Evolutionary conservation across 2,113 vertebrate genomes (phyloP).

Genomic region (Reinhardtius hippoglossoides): DNA sequence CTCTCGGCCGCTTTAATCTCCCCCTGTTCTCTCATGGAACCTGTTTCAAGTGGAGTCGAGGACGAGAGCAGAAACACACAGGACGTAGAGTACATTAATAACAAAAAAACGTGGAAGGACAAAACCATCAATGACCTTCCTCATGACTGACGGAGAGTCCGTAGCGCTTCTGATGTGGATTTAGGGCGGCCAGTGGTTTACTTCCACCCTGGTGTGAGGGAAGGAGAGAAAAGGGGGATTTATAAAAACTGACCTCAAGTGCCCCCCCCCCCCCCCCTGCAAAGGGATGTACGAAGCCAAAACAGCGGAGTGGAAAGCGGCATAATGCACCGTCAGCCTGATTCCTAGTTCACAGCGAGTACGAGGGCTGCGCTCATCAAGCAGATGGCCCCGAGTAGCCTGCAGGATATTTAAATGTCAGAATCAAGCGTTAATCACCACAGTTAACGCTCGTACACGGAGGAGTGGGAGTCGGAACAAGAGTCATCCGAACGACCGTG

Average conservation of each 20-base stretch:
- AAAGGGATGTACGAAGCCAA: conserved; percentile 10
- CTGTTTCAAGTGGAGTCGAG: conserved; percentile 47
- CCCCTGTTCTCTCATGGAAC: conserved; percentile 36
- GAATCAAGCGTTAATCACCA: conserved; percentile 31
- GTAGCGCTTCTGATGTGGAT: conserved; percentile 13
- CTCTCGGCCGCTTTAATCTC: conserved; percentile 56
- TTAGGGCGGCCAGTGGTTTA: conserved; percentile 36
- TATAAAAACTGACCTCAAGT: conserved; percentile 49
- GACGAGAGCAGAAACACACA: conserved; percentile 25
- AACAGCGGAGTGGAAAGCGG: conserved; percentile 28
- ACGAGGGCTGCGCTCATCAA: conserved; percentile 21
- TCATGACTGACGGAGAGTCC: background rate
- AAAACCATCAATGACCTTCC: conserved; percentile 17
- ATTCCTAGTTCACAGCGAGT: conserved; percentile 27
- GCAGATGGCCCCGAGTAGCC: background rate
- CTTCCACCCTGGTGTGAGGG: conserved; percentile 21
- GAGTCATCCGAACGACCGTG: background rate
- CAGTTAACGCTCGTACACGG: conserved; percentile 5
- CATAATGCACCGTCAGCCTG: conserved; percentile 26
- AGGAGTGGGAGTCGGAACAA: too few species aligned
- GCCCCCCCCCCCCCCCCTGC: conserved; percentile 46
- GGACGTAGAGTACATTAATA: conserved; percentile 22
- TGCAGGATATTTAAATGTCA: conserved; percentile 43
- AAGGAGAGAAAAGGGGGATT: conserved; percentile 49
- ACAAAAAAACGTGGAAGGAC: conserved; percentile 22